A percentile compares a stretch with the other conserved stretches of the same genome.
phyloP scores from a whole-genome alignment of 2,113 vertebrate species.

The Otus sunia region DNA sequence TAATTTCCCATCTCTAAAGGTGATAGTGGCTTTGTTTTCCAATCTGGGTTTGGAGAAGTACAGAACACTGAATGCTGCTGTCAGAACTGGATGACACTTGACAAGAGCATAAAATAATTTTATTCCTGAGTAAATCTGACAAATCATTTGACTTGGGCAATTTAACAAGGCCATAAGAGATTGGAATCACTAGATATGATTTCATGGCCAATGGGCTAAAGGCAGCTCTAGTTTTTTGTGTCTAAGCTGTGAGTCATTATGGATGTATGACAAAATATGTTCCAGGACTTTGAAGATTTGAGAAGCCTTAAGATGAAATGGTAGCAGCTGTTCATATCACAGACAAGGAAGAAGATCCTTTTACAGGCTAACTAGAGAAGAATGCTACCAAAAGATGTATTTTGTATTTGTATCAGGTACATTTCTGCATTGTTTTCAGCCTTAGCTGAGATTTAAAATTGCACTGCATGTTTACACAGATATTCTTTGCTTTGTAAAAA shows the following conservation, averaged over 20 bases:
- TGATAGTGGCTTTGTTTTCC: not conserved
- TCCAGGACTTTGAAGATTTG: constrained; percentile 13
- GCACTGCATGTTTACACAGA: not conserved
- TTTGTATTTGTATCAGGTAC: not conserved
- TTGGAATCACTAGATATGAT: constrained; percentile 28
- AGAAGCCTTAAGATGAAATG: not conserved
- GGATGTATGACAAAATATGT: constrained; percentile 15
- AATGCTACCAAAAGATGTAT: not conserved
- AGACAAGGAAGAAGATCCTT: constrained; percentile 2
- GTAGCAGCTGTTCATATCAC: not conserved
- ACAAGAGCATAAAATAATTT: constrained; percentile 31
- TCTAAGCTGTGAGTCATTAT: constrained; percentile 14
- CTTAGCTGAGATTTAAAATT: constrained; percentile 1
- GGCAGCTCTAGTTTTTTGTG: not conserved
- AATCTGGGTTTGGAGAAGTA: not conserved
- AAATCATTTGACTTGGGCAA: constrained; percentile 20
- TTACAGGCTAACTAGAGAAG: not conserved
- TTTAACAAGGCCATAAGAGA: constrained; percentile 41
- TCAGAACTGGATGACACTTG: not conserved
- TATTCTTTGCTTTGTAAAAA: constrained; percentile 2
- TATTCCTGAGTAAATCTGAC: constrained; percentile 17
- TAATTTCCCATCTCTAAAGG: not conserved
- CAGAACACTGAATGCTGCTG: not conserved
- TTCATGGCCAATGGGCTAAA: constrained; percentile 35
- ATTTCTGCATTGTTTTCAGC: not conserved